Evolutionary conservation across 2,888 invertebrate species (phyloP).

Genomic region (Nemotelus pantherinus): DNA sequence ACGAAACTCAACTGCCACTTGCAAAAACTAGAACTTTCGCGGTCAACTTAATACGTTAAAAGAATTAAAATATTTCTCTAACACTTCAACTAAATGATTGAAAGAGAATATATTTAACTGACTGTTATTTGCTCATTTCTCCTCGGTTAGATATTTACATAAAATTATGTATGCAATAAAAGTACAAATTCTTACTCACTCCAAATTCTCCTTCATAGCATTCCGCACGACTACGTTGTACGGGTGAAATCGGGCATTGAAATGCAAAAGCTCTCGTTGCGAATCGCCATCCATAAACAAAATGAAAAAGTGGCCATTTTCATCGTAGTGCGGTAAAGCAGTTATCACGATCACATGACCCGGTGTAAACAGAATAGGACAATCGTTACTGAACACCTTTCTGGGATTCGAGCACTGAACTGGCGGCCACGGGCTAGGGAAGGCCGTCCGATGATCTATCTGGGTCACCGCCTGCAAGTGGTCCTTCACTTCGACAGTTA

Average conservation of each 20-base stretch:
- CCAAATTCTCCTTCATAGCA: conserved; percentile 61
- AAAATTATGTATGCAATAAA: not conserved
- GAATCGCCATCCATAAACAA: conserved; percentile 62
- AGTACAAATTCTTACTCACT: conserved; percentile 56
- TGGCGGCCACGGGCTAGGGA: conserved; percentile 64
- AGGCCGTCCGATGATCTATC: conserved; percentile 63
- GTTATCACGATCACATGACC: conserved; percentile 63
- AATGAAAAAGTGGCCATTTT: conserved; percentile 61
- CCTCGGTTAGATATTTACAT: too few relatives aligned
- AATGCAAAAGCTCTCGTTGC: conserved; percentile 62
- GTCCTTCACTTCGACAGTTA: conserved; percentile 60
- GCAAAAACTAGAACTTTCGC: too few relatives aligned
- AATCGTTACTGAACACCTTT: conserved; percentile 61
- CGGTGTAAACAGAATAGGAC: conserved; percentile 61
- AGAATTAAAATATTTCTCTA: too few relatives aligned
- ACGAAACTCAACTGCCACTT: too few relatives aligned
- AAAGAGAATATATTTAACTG: too few relatives aligned
- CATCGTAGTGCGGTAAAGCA: conserved; percentile 62
- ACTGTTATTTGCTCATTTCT: too few relatives aligned
- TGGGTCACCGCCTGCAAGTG: conserved; percentile 64
- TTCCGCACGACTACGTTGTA: conserved; percentile 60
- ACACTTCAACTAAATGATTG: too few relatives aligned
- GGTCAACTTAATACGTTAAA: too few relatives aligned
- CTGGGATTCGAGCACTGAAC: conserved; percentile 59
- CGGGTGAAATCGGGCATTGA: conserved; percentile 62